A percentile compares a stretch with the other conserved stretches of the same genome.
Conservation (phyloP, 2,113 vertebrate species). For the Athene cunicularia region DNA sequence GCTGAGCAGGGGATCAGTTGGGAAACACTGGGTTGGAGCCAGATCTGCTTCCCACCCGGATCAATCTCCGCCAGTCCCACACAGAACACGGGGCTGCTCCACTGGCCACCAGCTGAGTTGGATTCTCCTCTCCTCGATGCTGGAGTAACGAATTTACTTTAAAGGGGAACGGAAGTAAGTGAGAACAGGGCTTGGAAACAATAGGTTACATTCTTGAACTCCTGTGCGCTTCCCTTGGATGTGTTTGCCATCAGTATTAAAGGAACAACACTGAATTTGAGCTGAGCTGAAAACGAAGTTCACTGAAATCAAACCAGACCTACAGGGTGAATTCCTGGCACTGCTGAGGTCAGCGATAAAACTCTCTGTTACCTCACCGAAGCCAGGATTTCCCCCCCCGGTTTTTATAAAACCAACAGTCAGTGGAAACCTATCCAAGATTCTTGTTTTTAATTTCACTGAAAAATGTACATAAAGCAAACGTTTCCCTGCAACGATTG, state of each 20-base stretch:
- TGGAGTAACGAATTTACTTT: background rate
- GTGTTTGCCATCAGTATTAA: background rate
- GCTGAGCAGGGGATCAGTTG: background rate
- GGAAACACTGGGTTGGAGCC: background rate
- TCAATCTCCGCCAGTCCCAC: background rate
- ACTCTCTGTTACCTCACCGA: fast-evolving
- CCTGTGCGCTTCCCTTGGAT: background rate
- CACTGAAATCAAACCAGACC: background rate
- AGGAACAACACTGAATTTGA: background rate
- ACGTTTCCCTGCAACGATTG: background rate
- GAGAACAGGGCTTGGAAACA: background rate
- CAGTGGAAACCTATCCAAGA: background rate
- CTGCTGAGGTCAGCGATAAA: background rate
- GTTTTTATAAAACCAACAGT: background rate
- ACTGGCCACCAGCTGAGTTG: fast-evolving
- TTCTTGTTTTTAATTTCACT: background rate
- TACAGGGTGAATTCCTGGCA: background rate
- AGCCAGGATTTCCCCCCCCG: background rate
- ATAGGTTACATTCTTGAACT: background rate
- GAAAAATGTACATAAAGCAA: background rate
- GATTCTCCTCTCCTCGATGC: background rate
- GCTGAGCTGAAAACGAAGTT: background rate
- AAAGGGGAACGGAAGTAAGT: background rate
- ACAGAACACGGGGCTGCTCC: background rate
- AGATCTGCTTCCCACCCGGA: background rate